A percentile compares a stretch with the other conserved stretches of the same genome.
Evolutionary conservation across 2,797 vertebrate species (phyloP).

Genomic region (Pelodytes ibericus): DNA sequence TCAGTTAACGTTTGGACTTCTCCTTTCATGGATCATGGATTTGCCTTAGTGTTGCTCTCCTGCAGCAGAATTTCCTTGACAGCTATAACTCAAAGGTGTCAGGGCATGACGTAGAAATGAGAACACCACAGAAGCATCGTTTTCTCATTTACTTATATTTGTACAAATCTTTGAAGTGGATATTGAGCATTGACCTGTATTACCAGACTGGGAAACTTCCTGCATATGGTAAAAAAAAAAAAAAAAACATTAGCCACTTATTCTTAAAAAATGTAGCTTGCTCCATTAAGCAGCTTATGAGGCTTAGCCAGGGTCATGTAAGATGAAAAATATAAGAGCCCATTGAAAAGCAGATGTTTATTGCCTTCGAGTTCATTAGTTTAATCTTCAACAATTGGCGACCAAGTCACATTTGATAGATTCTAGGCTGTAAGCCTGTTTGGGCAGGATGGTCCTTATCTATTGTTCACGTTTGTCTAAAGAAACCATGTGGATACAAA

Average conservation of each 20-base stretch:
- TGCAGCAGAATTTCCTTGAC: background rate
- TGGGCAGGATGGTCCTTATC: no score
- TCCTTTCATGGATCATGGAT: background rate
- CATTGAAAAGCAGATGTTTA: constrained; percentile 2
- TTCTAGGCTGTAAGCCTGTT: no score
- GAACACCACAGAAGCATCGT: background rate
- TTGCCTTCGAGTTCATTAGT: background rate
- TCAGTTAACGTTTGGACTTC: background rate
- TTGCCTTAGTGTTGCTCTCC: background rate
- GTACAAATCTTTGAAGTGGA: background rate
- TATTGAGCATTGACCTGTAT: background rate
- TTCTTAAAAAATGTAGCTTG: background rate
- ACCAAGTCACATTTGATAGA: no score
- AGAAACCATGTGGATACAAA: no score
- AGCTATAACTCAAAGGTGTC: background rate
- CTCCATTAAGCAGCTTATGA: constrained; percentile 12
- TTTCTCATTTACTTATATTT: background rate
- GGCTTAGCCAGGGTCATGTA: constrained; percentile 14
- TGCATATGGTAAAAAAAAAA: background rate
- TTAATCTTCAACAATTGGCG: no score
- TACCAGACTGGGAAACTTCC: constrained; percentile 2
- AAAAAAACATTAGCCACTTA: constrained; percentile 18
- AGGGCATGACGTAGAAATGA: background rate
- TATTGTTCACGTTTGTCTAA: no score
- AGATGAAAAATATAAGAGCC: constrained; percentile 3